Base-by-base conservation (phyloP, 2,888 invertebrate genomes). In the Steinernema hermaphroditum region DNA sequence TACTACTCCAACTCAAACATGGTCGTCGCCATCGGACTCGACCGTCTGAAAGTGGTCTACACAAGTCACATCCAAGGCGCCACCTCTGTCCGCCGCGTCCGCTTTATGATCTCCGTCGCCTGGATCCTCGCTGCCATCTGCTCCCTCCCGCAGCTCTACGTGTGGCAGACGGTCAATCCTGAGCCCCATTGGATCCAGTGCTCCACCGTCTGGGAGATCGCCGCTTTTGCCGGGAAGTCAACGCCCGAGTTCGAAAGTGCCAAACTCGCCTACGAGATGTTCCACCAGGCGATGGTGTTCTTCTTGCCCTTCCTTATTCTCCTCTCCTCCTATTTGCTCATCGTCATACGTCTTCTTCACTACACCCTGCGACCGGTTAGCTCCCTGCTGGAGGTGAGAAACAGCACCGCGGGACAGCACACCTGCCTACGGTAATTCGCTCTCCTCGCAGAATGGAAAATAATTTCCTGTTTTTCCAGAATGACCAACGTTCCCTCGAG, bases 1-100 rank as follows among this genome's bases (percentile, higher is more conserved):
- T 84, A 83, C 72, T 83, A 83, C 69, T 77, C 82, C 0, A 81
- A 81, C 57, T 81, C 82, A 1, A 83, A 83, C 72, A 79, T 83
- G 1, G 76, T 83, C n/a, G 81, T 82, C 9, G 79, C 79, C 14
- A 83, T 84, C 27, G 82, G 81, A 0, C 57, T 83, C 16, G 84
- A 84, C 71, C 71, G 84, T 32, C 72, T 83, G 8, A 79, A 81
- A 29, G 80, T 81, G 41, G 82, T 82, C 24, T 82, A 80, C 74
- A 80, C 80, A n/a, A 78, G 77, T n/a, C 82, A 82, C 32, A 75
- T 82, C 6, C 82, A 82, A 73, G 81, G 81, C 16, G 80, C 78
- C 12, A 73, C 79, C 2, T 80, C 80, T 32, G 79, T 78, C 1
- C 73, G 78, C n/a, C 74, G 82, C 14, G 82, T 81, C 0, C 75